phyloP scores from a whole-genome alignment of 1,140 invertebrate genomes.

The Rhyacophila brunnea region DNA sequence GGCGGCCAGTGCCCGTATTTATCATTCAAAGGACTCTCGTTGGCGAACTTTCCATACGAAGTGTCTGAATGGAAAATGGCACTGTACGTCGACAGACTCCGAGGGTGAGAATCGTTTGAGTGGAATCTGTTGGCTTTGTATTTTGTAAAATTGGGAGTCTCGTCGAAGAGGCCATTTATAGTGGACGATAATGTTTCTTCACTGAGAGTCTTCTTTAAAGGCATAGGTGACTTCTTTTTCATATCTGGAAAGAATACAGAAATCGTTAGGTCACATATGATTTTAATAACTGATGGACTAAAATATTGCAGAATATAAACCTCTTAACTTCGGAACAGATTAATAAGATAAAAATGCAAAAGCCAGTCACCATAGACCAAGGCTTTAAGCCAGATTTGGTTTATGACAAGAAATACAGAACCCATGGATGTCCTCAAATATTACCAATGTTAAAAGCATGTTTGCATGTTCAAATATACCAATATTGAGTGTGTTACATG shows the following conservation, averaged over 20 bases:
- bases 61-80: conserved; percentile 15
- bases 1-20: conserved; percentile 44
- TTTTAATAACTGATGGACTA: too few species aligned
- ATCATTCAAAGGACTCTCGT: conserved; percentile 36
- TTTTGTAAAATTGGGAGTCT: conserved; percentile 23
- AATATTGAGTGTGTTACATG: too few species aligned
- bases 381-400: too few species aligned
- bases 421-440: too few species aligned
- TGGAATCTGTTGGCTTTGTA: conserved; percentile 19
- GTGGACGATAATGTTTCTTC: conserved; percentile 48
- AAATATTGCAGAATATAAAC: too few species aligned
- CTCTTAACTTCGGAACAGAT: too few species aligned
- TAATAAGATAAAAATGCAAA: too few species aligned
- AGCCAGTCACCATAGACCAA: too few species aligned
- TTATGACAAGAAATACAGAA: too few species aligned
- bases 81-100: conserved; percentile 1
- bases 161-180: conserved; percentile 40
- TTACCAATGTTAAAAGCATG: too few species aligned
- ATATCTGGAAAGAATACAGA: background rate
- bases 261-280: too few species aligned
- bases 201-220: conserved; percentile 48
- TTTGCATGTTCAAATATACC: too few species aligned
- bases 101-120: conserved; percentile 2
- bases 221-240: background rate
- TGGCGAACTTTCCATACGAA: conserved; percentile 1